Percentiles rank a stretch among this genome's conserved stretches.
Conservation (phyloP, 2,797 vertebrate species). For the Rhinella marina region DNA sequence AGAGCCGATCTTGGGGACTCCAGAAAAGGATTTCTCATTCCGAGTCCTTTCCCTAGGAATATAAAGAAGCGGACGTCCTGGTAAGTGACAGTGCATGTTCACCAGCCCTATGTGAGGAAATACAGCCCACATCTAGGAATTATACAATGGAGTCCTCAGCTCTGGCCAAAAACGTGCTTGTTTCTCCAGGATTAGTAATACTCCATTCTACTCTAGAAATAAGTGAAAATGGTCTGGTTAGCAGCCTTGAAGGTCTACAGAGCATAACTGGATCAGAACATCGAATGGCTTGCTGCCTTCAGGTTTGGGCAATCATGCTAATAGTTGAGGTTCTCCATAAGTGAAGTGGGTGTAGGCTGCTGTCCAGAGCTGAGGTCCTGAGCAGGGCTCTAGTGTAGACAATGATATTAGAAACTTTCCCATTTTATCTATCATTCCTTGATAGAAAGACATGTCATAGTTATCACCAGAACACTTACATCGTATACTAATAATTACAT, state of each 20-base stretch:
- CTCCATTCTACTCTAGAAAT: neutral
- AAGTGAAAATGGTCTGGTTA: neutral
- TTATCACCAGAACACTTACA: neutral
- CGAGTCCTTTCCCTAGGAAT: constrained; percentile 63
- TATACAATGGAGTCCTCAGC: constrained; percentile 63
- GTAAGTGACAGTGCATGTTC: constrained; percentile 69
- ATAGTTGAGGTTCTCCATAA: no score
- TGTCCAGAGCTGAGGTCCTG: constrained; percentile 65
- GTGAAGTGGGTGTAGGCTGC: constrained; percentile 46
- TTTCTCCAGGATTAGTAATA: constrained; percentile 42
- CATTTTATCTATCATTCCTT: neutral
- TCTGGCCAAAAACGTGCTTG: constrained; percentile 8
- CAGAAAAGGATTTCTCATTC: constrained; percentile 54
- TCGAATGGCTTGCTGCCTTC: constrained; percentile 10
- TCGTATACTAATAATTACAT: neutral
- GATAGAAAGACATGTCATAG: neutral
- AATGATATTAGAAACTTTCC: neutral
- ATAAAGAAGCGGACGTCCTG: constrained; percentile 64
- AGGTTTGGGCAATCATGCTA: no score
- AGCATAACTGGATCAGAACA: neutral
- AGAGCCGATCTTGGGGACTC: constrained; percentile 55
- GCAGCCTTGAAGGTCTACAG: neutral
- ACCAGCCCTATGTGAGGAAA: neutral
- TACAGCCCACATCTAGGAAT: constrained; percentile 31
- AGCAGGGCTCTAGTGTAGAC: constrained; percentile 43